phyloP scores from a whole-genome alignment of 2,888 invertebrate genomes.

The Cyaniris semiargus region DNA sequence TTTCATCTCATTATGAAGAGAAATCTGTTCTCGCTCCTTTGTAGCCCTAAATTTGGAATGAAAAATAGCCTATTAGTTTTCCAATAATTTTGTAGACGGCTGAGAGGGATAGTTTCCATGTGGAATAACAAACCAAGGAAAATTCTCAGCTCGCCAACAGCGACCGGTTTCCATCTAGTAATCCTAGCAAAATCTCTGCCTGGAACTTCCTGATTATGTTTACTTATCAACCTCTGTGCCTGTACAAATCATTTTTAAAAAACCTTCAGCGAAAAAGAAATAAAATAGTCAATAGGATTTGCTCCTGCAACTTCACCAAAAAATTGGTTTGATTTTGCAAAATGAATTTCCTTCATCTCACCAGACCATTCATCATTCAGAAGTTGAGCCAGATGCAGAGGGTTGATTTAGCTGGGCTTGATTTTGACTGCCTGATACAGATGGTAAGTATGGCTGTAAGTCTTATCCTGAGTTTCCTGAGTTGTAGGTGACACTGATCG shows the following conservation, averaged over 20 bases:
- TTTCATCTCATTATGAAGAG: conserved; percentile 35
- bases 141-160: conserved; percentile 34
- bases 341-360: too few relatives aligned
- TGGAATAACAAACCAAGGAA: conserved; percentile 32
- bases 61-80: too few relatives aligned
- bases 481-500: too few relatives aligned
- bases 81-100: conserved; percentile 42
- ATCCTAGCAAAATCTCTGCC: background rate
- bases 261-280: conserved; percentile 30
- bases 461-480: too few relatives aligned
- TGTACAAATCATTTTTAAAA: conserved; percentile 28
- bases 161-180: conserved; percentile 33
- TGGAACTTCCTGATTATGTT: background rate
- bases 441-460: too few relatives aligned
- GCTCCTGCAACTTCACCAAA: background rate
- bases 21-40: conserved; percentile 40
- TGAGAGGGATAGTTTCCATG: conserved; percentile 38
- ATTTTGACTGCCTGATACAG: too few relatives aligned
- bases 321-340: conserved; percentile 9
- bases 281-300: conserved; percentile 27
- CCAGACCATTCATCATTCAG: background rate
- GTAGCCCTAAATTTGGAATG: conserved; percentile 40
- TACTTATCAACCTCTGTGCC: conserved; percentile 11
- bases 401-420: too few relatives aligned
- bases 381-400: conserved; percentile 18